Evolutionary conservation across 2,888 invertebrate species (phyloP), one percentile per base, ranked within the genome.

Genomic region (Criorhina ranunculi): DNA sequence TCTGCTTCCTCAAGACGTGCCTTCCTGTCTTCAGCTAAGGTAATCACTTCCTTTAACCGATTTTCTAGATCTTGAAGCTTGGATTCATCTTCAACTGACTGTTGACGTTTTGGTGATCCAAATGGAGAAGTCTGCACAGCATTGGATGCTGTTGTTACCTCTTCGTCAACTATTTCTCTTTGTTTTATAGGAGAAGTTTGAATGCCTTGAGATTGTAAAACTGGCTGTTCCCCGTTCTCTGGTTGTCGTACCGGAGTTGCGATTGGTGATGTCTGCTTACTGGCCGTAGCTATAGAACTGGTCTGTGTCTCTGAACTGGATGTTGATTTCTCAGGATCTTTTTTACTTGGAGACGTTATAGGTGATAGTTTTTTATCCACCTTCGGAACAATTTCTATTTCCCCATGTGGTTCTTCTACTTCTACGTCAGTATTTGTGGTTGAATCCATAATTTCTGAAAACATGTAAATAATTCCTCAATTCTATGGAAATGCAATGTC

Each of bases 381-480:
- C 33, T 89, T 80, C 53, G 89, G 88, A 12, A 80, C 64, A 6
- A 89, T 88, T 6, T 89, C 88, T 29, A 88, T 86, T 11, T 90
- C 89, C 5, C 64, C 35, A 5, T 60, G 42, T 12, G 8, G 15
- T 11, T 89, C 19, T 11, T 89, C 88, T 5, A 59, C 24, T 9
- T 29, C 24, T n/a, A 19, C 19, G 5, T 90, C 89, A 0, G 91
- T 91, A 78, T 91, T 91, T 44, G 89, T 90, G 1, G 87, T 88
- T 8, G 83, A 88, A 87, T 90, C 88, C 11, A 29, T 62, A 3
- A 37, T 44, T 42, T 79, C 83, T 85, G 31, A 5, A 33, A 12
- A 15, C 11, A 15, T 15, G 35, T 29, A 53, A 15, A 11, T 1
- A 3, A 12, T 9, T 31, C 11, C 7, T 6, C 12, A n/a, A n/a